A percentile compares a stretch with the other conserved stretches of the same genome.
phyloP scores from a whole-genome alignment of 2,797 vertebrate genomes.

The Peromyscus attwateri region DNA sequence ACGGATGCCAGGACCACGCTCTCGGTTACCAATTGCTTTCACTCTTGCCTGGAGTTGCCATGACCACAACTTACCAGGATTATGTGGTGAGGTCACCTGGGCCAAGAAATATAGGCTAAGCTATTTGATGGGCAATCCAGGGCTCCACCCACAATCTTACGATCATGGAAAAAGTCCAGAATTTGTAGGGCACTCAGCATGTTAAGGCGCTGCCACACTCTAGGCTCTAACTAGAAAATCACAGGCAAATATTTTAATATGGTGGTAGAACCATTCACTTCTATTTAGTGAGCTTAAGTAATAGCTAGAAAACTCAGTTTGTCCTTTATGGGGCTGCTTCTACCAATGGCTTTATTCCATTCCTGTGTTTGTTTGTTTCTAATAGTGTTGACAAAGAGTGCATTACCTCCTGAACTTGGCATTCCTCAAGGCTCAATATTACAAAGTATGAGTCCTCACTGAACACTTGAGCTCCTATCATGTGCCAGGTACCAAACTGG shows the following conservation, averaged over 20 bases:
- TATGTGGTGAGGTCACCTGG: conserved; percentile 50
- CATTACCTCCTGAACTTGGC: not conserved
- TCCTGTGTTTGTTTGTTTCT: not conserved
- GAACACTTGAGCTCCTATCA: not conserved
- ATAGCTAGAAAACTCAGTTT: conserved; percentile 11
- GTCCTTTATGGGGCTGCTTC: not conserved
- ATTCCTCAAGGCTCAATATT: not conserved
- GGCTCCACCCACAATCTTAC: conserved; percentile 25
- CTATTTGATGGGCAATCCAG: not conserved
- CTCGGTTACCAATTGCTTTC: conserved; percentile 15
- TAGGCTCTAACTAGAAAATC: conserved; percentile 13
- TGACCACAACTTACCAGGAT: conserved; percentile 33
- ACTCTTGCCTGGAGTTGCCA: not conserved
- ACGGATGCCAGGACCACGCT: not conserved
- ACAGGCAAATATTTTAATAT: not conserved
- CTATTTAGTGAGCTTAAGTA: not conserved
- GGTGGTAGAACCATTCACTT: not conserved
- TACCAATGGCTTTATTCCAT: not conserved
- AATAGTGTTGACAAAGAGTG: not conserved
- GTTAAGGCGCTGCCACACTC: not conserved
- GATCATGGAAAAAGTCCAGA: conserved; percentile 18
- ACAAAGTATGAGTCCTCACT: not conserved
- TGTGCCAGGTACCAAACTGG: not conserved
- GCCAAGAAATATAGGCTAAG: conserved; percentile 53
- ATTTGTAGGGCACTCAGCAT: not conserved